Conservation (phyloP, 2,888 invertebrate species). For the Clistopyga incitator region DNA sequence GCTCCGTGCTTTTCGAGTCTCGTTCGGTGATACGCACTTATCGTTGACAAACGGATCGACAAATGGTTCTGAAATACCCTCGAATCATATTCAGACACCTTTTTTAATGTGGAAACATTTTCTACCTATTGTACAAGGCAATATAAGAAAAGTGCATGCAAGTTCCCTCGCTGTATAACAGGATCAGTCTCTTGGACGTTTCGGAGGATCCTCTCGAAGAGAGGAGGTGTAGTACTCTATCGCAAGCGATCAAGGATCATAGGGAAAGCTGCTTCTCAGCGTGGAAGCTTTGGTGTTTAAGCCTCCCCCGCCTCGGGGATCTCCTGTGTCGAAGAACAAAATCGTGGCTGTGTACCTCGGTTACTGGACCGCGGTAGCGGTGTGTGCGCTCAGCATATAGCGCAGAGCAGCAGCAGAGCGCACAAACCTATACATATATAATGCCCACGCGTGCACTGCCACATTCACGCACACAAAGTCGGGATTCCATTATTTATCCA, state of each 20-base stretch:
- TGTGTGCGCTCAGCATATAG: constrained; percentile 24
- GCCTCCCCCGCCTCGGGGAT: constrained; percentile 61
- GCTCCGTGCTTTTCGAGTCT: constrained; percentile 36
- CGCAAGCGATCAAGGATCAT: constrained; percentile 47
- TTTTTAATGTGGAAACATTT: neutral
- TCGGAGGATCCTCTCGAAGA: constrained; percentile 5
- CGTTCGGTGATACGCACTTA: constrained; percentile 35
- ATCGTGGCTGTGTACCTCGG: constrained; percentile 71
- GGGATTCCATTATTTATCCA: constrained; percentile 80
- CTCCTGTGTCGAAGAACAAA: constrained; percentile 71
- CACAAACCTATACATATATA: constrained; percentile 21
- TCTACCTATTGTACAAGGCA: neutral
- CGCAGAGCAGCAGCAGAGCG: constrained; percentile 11
- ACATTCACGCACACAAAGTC: constrained; percentile 8
- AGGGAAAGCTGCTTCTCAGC: constrained; percentile 50
- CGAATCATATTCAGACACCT: neutral
- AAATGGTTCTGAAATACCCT: neutral
- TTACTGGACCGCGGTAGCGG: constrained; percentile 70
- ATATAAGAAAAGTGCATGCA: neutral
- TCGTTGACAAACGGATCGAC: neutral
- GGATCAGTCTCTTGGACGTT: constrained; percentile 38
- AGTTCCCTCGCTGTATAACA: constrained; percentile 24
- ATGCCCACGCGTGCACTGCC: neutral
- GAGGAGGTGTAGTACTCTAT: constrained; percentile 10
- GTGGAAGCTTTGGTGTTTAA: constrained; percentile 58